Conservation (phyloP, 2,797 vertebrate species). For the Pseudochirops cupreus region DNA sequence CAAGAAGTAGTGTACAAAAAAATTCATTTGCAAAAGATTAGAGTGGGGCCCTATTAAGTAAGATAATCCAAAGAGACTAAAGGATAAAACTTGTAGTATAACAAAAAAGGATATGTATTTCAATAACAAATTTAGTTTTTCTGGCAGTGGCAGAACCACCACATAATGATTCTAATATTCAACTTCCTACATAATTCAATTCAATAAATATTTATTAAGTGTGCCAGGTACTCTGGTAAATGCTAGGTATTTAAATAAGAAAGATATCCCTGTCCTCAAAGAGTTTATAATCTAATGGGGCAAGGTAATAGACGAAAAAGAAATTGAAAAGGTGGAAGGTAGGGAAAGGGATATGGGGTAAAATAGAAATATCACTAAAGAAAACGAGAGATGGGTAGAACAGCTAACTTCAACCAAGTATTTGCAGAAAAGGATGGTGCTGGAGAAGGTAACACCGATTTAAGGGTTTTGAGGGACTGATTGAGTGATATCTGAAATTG, state of each 20-base stretch:
- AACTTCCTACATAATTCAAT: neutral
- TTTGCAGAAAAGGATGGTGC: neutral
- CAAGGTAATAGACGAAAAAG: neutral
- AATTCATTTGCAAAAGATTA: neutral
- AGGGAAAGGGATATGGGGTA: neutral
- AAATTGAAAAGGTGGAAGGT: neutral
- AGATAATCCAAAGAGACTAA: neutral
- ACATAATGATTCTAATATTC: neutral
- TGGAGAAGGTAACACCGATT: neutral
- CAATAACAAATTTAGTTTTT: neutral
- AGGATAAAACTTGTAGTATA: neutral
- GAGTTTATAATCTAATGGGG: neutral
- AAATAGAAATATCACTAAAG: neutral
- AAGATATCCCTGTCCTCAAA: neutral
- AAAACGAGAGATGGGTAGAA: neutral
- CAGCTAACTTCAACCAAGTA: neutral
- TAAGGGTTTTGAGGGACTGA: neutral
- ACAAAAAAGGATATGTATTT: neutral
- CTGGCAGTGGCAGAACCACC: neutral
- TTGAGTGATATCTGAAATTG: neutral
- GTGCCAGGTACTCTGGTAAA: neutral
- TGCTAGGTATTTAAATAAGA: neutral
- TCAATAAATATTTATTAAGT: neutral
- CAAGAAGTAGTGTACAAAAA: neutral
- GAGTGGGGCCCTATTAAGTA: neutral